Evolutionary conservation across 2,797 vertebrate genomes (phyloP).

Genomic region (Thalassophryne amazonica): DNA sequence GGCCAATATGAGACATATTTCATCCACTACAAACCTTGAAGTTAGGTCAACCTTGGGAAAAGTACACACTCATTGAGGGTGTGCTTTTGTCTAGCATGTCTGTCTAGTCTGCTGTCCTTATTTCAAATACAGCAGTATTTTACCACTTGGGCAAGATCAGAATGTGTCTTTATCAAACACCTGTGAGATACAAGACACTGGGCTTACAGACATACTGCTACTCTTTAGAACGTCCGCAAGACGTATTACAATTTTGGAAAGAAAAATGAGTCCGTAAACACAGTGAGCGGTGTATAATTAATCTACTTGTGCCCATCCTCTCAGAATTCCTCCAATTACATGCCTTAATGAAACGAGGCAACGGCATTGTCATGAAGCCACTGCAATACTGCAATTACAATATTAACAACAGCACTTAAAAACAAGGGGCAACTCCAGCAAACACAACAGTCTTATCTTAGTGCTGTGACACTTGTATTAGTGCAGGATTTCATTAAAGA

Average conservation of each 20-base stretch:
- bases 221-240: constrained; percentile 75
- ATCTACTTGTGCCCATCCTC: constrained; percentile 83
- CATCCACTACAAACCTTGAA: no score
- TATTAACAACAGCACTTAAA: constrained; percentile 85
- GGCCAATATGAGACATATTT: no score
- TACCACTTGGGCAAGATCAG: no score
- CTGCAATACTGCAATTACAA: constrained; percentile 82
- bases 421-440: constrained; percentile 81
- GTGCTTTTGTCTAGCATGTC: no score
- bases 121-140: no score
- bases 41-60: no score
- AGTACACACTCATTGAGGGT: no score
- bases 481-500: constrained; percentile 74
- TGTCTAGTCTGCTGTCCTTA: no score
- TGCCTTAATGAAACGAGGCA: constrained; percentile 84
- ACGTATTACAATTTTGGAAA: constrained; percentile 76
- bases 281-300: constrained; percentile 80
- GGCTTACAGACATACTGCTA: constrained; percentile 56
- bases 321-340: constrained; percentile 87
- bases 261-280: constrained; percentile 84
- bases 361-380: constrained; percentile 76
- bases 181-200: constrained; percentile 51
- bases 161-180: no score
- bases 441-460: constrained; percentile 79
- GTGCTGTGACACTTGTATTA: constrained; percentile 75